Evolutionary conservation across 2,888 invertebrate species (phyloP), one percentile per base, ranked within the genome.

Genomic region (Atherix ibis): DNA sequence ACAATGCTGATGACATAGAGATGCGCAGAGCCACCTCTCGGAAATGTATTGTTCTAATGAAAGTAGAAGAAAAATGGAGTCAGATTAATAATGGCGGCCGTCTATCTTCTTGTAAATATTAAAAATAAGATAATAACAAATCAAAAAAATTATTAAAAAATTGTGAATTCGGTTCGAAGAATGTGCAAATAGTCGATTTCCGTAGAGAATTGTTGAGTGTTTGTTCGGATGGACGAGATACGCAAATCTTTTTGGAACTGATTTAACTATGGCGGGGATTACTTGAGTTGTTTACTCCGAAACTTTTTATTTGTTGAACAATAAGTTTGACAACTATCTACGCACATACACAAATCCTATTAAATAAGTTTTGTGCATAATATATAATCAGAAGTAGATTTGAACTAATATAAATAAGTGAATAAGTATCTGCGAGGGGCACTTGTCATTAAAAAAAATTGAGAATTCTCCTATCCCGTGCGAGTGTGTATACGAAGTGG

Each of bases 71-170:
- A 51, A 50, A 48, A 52, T 52, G 51, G 51, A 51, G 52, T 52
- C 51, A 46, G 49, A 47, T 50, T 51, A 51, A 51, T 52, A 49
- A 54, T 54, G 54, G 54, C 54, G 52, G 50, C 48, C 47, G 48
- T 46, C 45, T 48, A 46, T 43, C 49, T 50, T 53, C 49, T 51
- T 52, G 52, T 53, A 53, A 54, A 54, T 54, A 54, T 50, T 50
- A 50, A 49, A 50, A 47, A 50, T 42, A 44, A 47, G 39, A 42
- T 38, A 40, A 39, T 38, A 40, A 42, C 40, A 40, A 48, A 40
- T 42, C 34, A 38, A 41, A 43, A 39, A 41, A 43, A 40, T 42
- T 42, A 39, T 42, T 28, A 24, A 31, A 27, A 34, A 39, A 36
- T 34, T 36, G 36, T 32, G 36, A 19, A 36, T 19, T 29, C 27